A percentile compares a stretch with the other conserved stretches of the same genome.
Evolutionary conservation across 2,888 invertebrate species (phyloP).

Genomic region (Campaea margaritaria): DNA sequence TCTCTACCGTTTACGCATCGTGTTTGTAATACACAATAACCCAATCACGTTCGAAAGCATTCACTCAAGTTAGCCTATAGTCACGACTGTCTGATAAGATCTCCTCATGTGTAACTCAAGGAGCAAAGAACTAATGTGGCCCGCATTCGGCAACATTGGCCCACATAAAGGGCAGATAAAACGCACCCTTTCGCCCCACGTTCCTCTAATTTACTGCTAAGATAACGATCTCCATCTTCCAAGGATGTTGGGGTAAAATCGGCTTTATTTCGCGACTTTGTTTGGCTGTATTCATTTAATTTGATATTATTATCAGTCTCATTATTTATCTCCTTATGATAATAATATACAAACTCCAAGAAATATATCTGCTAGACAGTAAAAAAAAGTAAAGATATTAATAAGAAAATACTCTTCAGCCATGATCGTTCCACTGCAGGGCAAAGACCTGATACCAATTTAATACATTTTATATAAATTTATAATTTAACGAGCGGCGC

Average conservation of each 20-base stretch:
- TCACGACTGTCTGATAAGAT: constrained; percentile 28
- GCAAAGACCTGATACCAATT: no score
- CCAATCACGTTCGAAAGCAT: constrained; percentile 4
- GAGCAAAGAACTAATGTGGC: constrained; percentile 45
- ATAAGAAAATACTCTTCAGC: no score
- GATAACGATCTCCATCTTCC: constrained; percentile 60
- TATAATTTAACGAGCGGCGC: no score
- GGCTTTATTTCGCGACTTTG: constrained; percentile 5
- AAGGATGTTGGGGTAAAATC: constrained; percentile 1
- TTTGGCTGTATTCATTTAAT: neutral
- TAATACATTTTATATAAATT: no score
- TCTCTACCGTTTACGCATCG: neutral
- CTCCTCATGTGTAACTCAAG: constrained; percentile 28
- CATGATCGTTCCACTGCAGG: no score
- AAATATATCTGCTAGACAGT: no score
- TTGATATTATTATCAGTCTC: neutral
- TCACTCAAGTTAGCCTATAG: constrained; percentile 22
- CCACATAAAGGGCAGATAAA: constrained; percentile 69
- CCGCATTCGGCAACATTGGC: constrained; percentile 55
- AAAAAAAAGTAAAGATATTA: no score
- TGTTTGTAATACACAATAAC: neutral
- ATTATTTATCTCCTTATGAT: no score
- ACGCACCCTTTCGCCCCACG: constrained; percentile 58
- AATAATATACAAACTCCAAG: no score
- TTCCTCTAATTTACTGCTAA: constrained; percentile 69